phyloP scores from a whole-genome alignment of 2,888 invertebrate genomes.

The Saturnia japonica region DNA sequence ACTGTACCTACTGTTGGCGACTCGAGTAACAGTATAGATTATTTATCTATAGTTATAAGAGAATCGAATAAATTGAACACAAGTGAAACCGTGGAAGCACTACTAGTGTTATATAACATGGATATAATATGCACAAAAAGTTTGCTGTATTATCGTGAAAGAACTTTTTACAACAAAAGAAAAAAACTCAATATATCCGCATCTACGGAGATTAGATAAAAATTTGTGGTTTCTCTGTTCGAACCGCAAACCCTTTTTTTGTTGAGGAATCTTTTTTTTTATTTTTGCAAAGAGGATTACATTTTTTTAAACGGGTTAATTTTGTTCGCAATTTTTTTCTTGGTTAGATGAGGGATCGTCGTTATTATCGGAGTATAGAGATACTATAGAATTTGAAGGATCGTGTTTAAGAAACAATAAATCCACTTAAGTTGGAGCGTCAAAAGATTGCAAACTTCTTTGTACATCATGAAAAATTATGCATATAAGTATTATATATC shows the following conservation, averaged over 20 bases:
- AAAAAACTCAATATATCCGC: conserved; percentile 39
- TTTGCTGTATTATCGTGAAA: not conserved
- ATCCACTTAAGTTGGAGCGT: conserved; percentile 11
- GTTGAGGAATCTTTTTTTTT: conserved; percentile 40
- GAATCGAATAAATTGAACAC: not conserved
- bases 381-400: conserved; percentile 16
- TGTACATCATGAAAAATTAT: too few species aligned
- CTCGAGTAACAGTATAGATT: too few species aligned
- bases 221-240: conserved; percentile 58
- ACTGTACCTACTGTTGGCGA: too few species aligned
- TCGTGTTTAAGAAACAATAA: conserved; percentile 14
- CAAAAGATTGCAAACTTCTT: not conserved
- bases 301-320: conserved; percentile 66
- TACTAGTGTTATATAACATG: not conserved
- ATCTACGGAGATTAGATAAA: conserved; percentile 58
- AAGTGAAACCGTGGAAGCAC: not conserved
- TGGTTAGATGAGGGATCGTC: conserved; percentile 15
- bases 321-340: conserved; percentile 51
- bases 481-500: too few species aligned
- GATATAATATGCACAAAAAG: not conserved
- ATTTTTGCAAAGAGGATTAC: conserved; percentile 74
- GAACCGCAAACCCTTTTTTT: conserved; percentile 61
- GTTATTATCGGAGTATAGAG: not conserved
- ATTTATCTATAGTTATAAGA: too few species aligned
- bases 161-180: conserved; percentile 31